Evolutionary conservation across 2,797 vertebrate genomes (phyloP).

Genomic region (Hemibagrus guttatus): DNA sequence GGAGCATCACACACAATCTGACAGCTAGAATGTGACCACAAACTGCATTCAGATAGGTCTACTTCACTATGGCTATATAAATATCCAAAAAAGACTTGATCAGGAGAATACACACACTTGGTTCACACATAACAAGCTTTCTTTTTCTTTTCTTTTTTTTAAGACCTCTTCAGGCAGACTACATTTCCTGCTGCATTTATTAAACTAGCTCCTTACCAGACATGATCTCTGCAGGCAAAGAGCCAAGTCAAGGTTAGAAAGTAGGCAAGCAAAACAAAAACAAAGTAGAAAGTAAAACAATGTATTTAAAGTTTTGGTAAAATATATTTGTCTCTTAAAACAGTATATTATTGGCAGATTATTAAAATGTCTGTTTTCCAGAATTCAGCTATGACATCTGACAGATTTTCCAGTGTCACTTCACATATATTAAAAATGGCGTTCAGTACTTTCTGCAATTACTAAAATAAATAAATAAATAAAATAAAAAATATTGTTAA

Average conservation of each 20-base stretch:
- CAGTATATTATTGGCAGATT: not conserved
- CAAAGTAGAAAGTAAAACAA: not conserved
- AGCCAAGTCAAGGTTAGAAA: conserved; percentile 8
- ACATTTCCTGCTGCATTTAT: conserved; percentile 10
- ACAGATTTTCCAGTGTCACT: not conserved
- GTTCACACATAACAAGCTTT: not conserved
- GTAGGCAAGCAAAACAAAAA: not conserved
- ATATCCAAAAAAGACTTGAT: not conserved
- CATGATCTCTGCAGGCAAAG: not conserved
- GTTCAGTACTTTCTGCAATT: not conserved
- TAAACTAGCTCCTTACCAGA: not conserved
- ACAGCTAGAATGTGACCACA: not conserved
- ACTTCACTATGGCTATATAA: not conserved
- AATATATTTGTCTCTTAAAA: not conserved
- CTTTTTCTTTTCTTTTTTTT: not conserved
- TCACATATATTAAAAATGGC: not conserved
- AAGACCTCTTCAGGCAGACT: too few species aligned
- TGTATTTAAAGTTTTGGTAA: not conserved
- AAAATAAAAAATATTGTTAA: too few species aligned
- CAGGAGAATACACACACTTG: not conserved
- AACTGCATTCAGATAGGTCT: not conserved
- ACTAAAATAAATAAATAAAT: too few species aligned
- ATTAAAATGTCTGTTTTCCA: not conserved
- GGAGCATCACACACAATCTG: not conserved
- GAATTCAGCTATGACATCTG: not conserved